phyloP scores from a whole-genome alignment of 2,888 invertebrate genomes.

The Pristionchus mayeri region DNA sequence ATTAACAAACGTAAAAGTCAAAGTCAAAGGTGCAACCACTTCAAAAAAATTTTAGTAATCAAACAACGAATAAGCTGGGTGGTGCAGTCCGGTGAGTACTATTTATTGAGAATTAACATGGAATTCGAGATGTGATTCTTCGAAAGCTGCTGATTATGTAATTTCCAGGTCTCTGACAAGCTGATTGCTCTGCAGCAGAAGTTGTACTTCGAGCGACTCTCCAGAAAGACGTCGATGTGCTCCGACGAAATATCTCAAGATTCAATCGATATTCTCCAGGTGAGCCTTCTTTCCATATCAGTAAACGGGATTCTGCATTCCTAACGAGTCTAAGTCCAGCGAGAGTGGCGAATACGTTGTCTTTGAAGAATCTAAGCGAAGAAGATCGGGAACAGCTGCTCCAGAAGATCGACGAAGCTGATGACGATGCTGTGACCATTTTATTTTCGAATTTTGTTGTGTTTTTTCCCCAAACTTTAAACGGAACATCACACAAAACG shows the following conservation, averaged over 20 bases:
- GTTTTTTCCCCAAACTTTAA: too few relatives aligned
- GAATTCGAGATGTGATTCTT: too few relatives aligned
- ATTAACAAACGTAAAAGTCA: too few relatives aligned
- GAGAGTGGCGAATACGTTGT: too few relatives aligned
- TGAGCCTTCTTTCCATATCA: conserved; percentile 1
- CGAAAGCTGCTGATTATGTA: too few relatives aligned
- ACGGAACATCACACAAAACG: not conserved
- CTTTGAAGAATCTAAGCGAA: conserved; percentile 56
- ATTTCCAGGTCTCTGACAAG: conserved; percentile 63
- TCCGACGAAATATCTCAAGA: conserved; percentile 51
- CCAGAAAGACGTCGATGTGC: conserved; percentile 61
- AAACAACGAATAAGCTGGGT: too few relatives aligned
- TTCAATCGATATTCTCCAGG: conserved; percentile 58
- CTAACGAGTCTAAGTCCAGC: not conserved
- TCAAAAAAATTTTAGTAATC: too few relatives aligned
- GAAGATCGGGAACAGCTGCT: conserved; percentile 59
- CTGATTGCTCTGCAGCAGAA: conserved; percentile 62
- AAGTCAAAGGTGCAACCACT: too few relatives aligned
- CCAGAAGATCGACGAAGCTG: conserved; percentile 46
- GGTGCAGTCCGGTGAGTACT: too few relatives aligned
- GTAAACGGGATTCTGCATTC: not conserved
- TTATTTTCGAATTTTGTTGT: too few relatives aligned
- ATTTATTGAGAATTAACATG: too few relatives aligned
- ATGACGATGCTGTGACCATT: conserved; percentile 38
- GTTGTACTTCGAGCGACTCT: conserved; percentile 62